Percentiles rank a stretch among this genome's conserved stretches.
These are phyloP conservation scores for Meriones psammophilus DNA, from an alignment of 2,797 vertebrate species.

Conservation along the genomic window DNA sequence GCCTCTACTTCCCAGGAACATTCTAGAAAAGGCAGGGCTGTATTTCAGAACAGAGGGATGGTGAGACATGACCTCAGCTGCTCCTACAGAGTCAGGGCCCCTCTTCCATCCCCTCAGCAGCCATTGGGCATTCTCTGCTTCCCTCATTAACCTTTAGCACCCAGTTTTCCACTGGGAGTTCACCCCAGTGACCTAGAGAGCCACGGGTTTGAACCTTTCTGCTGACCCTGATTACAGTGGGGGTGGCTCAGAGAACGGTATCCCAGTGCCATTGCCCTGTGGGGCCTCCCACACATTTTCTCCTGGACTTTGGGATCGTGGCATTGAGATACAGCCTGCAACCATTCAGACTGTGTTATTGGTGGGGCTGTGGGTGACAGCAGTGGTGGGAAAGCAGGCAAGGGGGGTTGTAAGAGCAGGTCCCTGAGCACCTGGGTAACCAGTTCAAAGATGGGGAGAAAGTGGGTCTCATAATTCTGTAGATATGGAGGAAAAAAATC, in stretches of 20 bases:
- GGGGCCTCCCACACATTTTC: fast-evolving
- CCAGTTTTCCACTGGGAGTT: neutral
- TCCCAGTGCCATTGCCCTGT: fast-evolving
- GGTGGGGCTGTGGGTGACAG: fast-evolving
- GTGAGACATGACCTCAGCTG: neutral
- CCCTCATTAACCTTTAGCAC: slow-evolving; percentile 7
- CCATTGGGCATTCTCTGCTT: neutral
- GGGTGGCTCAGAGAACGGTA: too few relatives aligned
- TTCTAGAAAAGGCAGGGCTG: neutral
- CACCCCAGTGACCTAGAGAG: neutral
- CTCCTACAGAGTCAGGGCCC: neutral
- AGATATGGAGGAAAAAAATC: neutral
- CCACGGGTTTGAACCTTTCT: neutral
- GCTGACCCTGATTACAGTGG: neutral
- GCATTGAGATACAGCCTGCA: neutral
- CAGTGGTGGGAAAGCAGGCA: too few relatives aligned
- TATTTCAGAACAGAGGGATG: neutral
- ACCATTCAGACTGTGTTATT: fast-evolving
- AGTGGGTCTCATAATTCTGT: neutral
- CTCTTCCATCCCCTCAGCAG: neutral
- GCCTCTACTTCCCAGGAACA: neutral
- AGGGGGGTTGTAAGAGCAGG: neutral
- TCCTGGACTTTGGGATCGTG: neutral
- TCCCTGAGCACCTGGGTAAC: neutral
- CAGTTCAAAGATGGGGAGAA: fast-evolving